Evolutionary conservation across 2,888 invertebrate genomes (phyloP).

Genomic region (Phymatocera aterrima): DNA sequence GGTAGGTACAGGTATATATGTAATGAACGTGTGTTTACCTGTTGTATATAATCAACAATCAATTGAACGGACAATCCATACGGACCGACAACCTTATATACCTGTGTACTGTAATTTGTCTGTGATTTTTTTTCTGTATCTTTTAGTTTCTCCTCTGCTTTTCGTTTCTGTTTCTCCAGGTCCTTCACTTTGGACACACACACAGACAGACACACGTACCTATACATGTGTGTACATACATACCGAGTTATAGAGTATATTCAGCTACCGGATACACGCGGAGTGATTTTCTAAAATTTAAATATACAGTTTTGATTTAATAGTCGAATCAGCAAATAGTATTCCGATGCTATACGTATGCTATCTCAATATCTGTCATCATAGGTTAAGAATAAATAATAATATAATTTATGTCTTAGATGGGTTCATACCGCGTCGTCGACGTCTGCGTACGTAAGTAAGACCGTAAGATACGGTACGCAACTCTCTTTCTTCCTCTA

Average conservation of each 20-base stretch:
- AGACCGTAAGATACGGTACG: no score
- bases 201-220: no score
- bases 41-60: background rate
- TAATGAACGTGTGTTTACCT: background rate
- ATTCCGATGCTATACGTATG: background rate
- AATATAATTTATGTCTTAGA: no score
- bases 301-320: background rate
- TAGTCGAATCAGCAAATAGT: slow-evolving; percentile 1
- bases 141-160: no score
- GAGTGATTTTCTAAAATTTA: background rate
- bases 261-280: slow-evolving; percentile 1
- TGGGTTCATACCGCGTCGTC: no score
- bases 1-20: background rate
- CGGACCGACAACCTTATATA: background rate
- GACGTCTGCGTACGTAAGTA: no score
- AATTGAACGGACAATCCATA: slow-evolving; percentile 2
- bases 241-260: background rate
- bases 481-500: no score
- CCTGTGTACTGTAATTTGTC: background rate
- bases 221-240: no score
- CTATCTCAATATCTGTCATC: background rate
- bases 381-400: no score
- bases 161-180: background rate
- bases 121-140: background rate
- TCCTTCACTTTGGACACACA: background rate